A percentile compares a stretch with the other conserved stretches of the same genome.
phyloP scores from a whole-genome alignment of 2,888 invertebrate genomes.

The Hecatera dysodea region DNA sequence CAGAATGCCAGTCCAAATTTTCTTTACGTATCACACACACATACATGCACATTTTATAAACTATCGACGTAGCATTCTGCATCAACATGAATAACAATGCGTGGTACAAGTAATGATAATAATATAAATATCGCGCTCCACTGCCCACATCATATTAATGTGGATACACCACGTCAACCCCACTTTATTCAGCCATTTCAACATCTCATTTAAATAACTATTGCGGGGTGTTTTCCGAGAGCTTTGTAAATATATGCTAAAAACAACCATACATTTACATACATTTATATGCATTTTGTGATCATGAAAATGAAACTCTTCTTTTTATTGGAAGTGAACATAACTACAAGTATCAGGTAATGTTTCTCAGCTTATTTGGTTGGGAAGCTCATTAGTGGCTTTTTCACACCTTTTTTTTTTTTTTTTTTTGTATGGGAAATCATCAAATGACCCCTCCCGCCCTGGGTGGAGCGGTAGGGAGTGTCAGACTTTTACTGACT shows the following conservation, averaged over 20 bases:
- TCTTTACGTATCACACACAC: conserved; percentile 5
- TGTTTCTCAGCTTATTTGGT: no score
- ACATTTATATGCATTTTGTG: not conserved
- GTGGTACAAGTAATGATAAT: conserved; percentile 37
- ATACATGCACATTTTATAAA: conserved; percentile 4
- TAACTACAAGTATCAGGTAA: no score
- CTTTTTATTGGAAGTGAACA: not conserved
- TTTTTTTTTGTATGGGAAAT: no score
- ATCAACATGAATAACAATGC: conserved; percentile 30
- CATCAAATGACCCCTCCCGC: no score
- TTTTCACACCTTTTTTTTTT: not conserved
- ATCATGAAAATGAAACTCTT: conserved; percentile 1
- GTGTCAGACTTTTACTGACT: no score
- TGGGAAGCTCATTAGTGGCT: not conserved
- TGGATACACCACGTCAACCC: conserved; percentile 73
- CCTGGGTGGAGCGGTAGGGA: no score
- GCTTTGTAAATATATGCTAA: conserved; percentile 37
- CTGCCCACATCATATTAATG: conserved; percentile 71
- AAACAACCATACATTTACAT: conserved; percentile 41
- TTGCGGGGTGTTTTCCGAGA: conserved; percentile 49
- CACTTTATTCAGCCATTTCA: conserved; percentile 68
- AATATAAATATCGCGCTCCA: conserved; percentile 69
- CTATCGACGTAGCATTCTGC: conserved; percentile 5
- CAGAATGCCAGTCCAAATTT: not conserved
- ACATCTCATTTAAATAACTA: conserved; percentile 77